A percentile compares a stretch with the other conserved stretches of the same genome.
phyloP scores from a whole-genome alignment of 2,888 invertebrate genomes.

The Thalpophila matura region DNA sequence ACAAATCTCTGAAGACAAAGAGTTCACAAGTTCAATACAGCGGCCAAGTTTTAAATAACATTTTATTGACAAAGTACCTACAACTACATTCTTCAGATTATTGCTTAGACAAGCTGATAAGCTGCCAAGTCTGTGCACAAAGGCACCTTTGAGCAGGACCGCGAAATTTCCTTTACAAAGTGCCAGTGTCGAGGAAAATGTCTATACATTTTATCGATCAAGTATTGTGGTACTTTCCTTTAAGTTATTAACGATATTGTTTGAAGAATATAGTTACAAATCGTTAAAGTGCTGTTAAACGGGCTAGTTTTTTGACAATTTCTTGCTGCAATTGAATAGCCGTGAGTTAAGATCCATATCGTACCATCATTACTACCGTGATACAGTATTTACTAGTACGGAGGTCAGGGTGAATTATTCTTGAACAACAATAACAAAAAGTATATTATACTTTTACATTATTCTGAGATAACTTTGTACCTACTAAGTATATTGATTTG shows the following conservation, averaged over 20 bases:
- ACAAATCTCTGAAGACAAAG: background rate
- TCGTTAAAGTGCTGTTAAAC: no score
- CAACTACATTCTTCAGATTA: slow-evolving; percentile 35
- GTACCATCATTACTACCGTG: no score
- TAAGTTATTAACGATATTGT: background rate
- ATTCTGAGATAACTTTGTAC: no score
- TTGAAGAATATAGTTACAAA: background rate
- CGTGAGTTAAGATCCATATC: no score
- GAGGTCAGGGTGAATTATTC: no score
- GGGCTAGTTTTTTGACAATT: no score
- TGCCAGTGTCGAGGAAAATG: slow-evolving; percentile 1
- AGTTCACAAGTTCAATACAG: slow-evolving; percentile 12
- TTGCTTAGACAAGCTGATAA: slow-evolving; percentile 42
- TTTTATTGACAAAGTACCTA: slow-evolving; percentile 27
- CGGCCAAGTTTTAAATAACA: slow-evolving; percentile 34
- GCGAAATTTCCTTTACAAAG: slow-evolving; percentile 17
- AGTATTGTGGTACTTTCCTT: slow-evolving; percentile 2
- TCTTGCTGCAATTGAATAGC: no score
- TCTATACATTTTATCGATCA: slow-evolving; percentile 30
- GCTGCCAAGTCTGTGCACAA: slow-evolving; percentile 39
- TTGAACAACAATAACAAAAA: no score
- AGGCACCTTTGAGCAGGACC: slow-evolving; percentile 18
- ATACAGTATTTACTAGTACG: no score
- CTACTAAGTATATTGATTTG: no score
- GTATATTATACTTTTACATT: no score